phyloP scores from a whole-genome alignment of 1,140 invertebrate genomes.

The Lucilia sericata region DNA sequence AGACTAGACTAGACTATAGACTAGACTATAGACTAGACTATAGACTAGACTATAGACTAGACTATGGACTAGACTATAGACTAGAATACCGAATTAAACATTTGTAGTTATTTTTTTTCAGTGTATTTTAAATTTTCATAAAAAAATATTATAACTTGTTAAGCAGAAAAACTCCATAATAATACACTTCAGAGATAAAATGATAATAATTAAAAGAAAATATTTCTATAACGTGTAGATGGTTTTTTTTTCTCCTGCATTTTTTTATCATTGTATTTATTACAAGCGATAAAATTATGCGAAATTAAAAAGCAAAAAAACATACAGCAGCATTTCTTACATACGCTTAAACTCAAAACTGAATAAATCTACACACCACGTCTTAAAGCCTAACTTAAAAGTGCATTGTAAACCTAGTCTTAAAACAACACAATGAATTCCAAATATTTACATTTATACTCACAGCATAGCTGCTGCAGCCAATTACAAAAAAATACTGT shows the following conservation, averaged over 20 bases:
- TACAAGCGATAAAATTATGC: background rate
- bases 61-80: no score
- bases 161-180: background rate
- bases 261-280: no score
- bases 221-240: background rate
- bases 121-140: no score
- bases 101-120: no score
- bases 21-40: no score
- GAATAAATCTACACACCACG: background rate
- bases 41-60: no score
- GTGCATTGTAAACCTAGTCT: background rate
- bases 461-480: background rate
- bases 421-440: no score
- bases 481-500: background rate
- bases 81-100: no score
- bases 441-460: no score
- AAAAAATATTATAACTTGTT: background rate
- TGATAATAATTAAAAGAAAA: conserved; percentile 25
- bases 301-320: background rate
- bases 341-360: background rate
- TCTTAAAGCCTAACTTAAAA: background rate
- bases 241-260: no score
- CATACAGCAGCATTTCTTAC: background rate
- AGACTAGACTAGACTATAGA: no score
- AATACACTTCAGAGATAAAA: background rate